Conservation (phyloP, 2,113 vertebrate species). For the Pycnonotus jocosus region DNA sequence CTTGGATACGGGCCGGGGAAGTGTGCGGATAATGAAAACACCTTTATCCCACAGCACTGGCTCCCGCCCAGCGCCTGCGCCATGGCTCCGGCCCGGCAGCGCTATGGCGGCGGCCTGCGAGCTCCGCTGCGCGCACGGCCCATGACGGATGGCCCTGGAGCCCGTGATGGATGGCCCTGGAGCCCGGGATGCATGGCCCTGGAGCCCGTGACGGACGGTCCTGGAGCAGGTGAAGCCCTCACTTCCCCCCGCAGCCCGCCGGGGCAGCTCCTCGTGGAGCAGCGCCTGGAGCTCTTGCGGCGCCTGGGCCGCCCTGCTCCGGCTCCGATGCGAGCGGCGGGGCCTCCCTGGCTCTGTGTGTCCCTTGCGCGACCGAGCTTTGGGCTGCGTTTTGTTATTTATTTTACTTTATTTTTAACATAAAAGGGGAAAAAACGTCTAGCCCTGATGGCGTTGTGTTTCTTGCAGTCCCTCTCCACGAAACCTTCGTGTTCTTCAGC, state of each 20-base stretch:
- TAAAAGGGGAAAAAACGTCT: accelerated
- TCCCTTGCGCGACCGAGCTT: accelerated
- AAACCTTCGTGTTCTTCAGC: not conserved
- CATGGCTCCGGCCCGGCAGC: accelerated
- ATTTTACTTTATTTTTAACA: not conserved
- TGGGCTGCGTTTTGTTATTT: not conserved
- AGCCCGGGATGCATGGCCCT: not conserved
- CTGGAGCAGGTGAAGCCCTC: not conserved
- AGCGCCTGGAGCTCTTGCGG: not conserved
- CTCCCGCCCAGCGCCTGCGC: not conserved
- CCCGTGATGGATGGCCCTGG: not conserved
- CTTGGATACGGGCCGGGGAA: not conserved
- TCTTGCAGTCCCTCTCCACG: not conserved
- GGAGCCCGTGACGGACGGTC: not conserved
- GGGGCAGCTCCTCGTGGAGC: not conserved
- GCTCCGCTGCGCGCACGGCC: accelerated
- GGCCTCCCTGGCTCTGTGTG: accelerated
- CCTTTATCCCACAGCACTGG: accelerated
- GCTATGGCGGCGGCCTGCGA: not conserved
- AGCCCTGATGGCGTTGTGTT: not conserved
- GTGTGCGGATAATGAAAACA: accelerated
- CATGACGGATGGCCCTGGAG: not conserved
- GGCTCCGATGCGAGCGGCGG: not conserved
- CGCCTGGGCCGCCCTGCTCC: too few species aligned
- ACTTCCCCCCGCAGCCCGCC: accelerated